A percentile compares a stretch with the other conserved stretches of the same genome.
Conservation (phyloP, 2,888 invertebrate genomes). For the Sminthurinus aureus region DNA sequence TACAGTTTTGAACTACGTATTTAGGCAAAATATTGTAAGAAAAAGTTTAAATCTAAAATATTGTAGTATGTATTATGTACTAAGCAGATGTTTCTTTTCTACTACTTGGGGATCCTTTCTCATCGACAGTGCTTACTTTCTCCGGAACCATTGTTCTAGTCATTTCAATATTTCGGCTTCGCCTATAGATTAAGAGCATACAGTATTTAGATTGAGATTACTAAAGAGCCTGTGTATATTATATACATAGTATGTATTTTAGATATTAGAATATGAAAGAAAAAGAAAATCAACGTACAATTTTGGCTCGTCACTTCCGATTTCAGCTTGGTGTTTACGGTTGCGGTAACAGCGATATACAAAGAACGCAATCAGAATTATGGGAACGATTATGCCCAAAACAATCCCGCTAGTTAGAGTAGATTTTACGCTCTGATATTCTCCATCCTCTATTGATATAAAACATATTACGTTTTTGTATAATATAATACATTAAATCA, state of each 20-base stretch:
- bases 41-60: too few species aligned
- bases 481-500: too few species aligned
- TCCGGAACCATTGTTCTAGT: constrained; percentile 16
- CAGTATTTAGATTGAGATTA: background rate
- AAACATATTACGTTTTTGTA: too few species aligned
- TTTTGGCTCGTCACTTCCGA: constrained; percentile 32
- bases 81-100: constrained; percentile 35
- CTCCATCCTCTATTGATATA: constrained; percentile 56
- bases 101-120: constrained; percentile 10
- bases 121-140: background rate
- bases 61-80: background rate
- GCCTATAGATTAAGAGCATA: too few species aligned
- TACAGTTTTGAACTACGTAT: too few species aligned
- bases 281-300: constrained; percentile 25
- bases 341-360: constrained; percentile 46
- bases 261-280: too few species aligned
- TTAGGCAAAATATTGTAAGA: too few species aligned
- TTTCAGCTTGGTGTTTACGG: constrained; percentile 25
- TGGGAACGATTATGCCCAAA: constrained; percentile 77
- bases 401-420: constrained; percentile 75
- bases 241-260: too few species aligned
- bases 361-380: constrained; percentile 64
- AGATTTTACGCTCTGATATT: constrained; percentile 56
- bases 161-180: constrained; percentile 15
- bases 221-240: too few species aligned